Conservation (phyloP, 2,888 invertebrate species). For the Tolmerus cingulatus region DNA sequence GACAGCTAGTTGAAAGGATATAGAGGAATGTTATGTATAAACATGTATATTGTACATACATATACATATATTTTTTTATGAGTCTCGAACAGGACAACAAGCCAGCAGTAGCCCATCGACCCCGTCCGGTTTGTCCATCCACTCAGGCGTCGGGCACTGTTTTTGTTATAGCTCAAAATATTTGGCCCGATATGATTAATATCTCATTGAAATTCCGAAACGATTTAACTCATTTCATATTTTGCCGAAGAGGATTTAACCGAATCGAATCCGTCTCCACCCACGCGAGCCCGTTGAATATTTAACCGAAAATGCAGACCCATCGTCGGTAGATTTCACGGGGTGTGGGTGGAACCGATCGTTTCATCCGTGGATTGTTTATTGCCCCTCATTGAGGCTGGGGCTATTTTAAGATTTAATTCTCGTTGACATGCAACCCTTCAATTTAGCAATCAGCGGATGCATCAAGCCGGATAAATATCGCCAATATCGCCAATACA, state of each 20-base stretch:
- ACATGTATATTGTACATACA: not conserved
- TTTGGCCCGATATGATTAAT: slow-evolving; percentile 7
- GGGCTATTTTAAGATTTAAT: slow-evolving; percentile 17
- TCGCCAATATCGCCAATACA: not conserved
- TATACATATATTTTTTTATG: not conserved
- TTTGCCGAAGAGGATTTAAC: not conserved
- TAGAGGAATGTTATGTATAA: not conserved
- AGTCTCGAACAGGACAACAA: not conserved
- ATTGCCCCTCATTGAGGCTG: not conserved
- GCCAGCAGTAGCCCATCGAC: not conserved
- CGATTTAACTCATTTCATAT: slow-evolving; percentile 2
- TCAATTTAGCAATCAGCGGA: not conserved
- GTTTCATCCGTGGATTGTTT: not conserved
- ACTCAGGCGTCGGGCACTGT: not conserved
- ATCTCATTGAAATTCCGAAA: slow-evolving; percentile 22
- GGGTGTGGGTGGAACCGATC: not conserved
- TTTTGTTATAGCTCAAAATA: slow-evolving; percentile 5
- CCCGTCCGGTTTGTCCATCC: not conserved
- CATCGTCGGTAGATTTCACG: too few species aligned
- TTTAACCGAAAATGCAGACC: not conserved
- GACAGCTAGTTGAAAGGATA: slow-evolving; percentile 14
- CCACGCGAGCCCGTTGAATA: not conserved
- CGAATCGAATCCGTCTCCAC: not conserved
- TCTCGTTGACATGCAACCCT: slow-evolving; percentile 2
- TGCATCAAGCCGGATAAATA: slow-evolving; percentile 19